Evolutionary conservation across 2,113 vertebrate species (phyloP), one percentile per base, ranked within the genome.

Genomic region (Etia nguti): DNA sequence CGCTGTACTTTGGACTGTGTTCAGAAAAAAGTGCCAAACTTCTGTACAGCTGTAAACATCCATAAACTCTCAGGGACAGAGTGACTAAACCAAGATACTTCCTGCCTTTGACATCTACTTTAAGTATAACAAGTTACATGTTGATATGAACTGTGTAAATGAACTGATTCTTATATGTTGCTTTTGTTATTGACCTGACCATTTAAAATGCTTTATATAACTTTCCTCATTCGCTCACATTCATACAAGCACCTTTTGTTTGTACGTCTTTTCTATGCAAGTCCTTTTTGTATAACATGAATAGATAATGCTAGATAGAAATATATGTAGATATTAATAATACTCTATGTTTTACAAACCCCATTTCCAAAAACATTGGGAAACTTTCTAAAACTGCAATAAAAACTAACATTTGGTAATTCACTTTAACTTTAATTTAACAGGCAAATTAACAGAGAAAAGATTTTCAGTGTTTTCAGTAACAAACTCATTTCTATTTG

Each of bases 181-280:
- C 24, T 15, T 29, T 8, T 57, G 24, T 29, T 5, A 26, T 3
- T 26, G 12, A 57, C 55, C 55, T 1, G 55, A 57, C 24, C 0
- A 26, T 57, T 57, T 26, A 8, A 57, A 57, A 26, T 57, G 24
- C 5, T 57, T 57, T 26, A 57, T 26, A 26, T 26, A 1, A 57
- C 1, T 0, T 48, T 26, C 55, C 4, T 2, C 24, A 57, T 57
- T 2, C 6, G 15, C 7, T 26, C 55, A 57, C 55, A 57, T 57
- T 57, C 55, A 57, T 26, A 26, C 55, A 57, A 57, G 12, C 15
- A 57, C 24, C 12, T 56, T 56, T 7, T 56, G 6, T 50, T 20
- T 50, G n/a, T n/a, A 0, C 20, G 0, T 20, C 16, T 50, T 4
- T 50, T 50, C 48, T 50, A 50, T 50, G 9, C 18, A 50, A 50